Evolutionary conservation across 2,888 invertebrate species (phyloP).

Genomic region (Melipona bicolor): DNA sequence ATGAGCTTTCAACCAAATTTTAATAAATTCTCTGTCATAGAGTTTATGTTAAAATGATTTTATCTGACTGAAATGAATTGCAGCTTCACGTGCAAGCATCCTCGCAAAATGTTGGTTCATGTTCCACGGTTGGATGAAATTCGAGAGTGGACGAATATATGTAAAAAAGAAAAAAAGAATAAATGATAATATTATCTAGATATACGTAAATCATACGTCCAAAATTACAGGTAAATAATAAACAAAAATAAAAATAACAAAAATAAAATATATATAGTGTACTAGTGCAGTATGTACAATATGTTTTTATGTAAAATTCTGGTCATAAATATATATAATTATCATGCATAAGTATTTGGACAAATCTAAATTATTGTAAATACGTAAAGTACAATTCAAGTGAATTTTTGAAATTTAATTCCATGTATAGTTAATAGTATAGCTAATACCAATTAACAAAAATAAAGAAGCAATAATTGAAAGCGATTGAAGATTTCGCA

Average conservation of each 20-base stretch:
- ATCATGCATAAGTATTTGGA: no score
- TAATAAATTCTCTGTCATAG: conserved; percentile 15
- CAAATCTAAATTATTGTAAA: no score
- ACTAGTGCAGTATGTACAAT: background rate
- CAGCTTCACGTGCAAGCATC: background rate
- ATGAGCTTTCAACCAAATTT: conserved; percentile 21
- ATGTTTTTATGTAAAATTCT: background rate
- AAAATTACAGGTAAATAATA: background rate
- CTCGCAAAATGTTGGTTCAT: conserved; percentile 11
- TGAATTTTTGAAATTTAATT: no score
- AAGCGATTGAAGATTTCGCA: no score
- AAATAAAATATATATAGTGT: background rate
- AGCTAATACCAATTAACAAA: no score
- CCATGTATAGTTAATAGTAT: no score
- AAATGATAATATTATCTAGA: background rate
- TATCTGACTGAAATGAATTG: conserved; percentile 24
- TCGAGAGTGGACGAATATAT: background rate
- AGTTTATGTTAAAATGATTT: conserved; percentile 18
- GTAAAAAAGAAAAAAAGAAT: background rate
- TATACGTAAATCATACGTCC: background rate
- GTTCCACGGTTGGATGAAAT: conserved; percentile 3
- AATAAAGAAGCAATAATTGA: no score
- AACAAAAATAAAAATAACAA: background rate
- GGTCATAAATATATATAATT: background rate
- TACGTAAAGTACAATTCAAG: no score